These are phyloP conservation scores for Epiperipatus broadwayi DNA, from an alignment of 2,888 invertebrate genomes.

Conservation along the genomic window DNA sequence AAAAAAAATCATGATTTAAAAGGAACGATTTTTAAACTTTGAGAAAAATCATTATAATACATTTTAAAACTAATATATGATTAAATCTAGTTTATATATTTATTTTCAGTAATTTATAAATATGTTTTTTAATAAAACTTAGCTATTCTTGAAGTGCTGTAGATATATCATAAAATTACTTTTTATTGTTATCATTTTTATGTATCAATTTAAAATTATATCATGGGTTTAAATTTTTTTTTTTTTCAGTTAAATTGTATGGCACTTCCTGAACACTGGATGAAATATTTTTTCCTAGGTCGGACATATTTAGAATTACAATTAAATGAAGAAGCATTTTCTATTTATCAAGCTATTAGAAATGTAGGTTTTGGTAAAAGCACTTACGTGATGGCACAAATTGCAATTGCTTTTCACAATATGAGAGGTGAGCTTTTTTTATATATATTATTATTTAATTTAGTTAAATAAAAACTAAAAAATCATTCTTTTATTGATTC, in stretches of 20 bases:
- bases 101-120: not conserved
- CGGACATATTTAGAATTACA: constrained; percentile 75
- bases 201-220: too few relatives aligned
- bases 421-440: constrained; percentile 44
- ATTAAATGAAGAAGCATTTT: constrained; percentile 67
- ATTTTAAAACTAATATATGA: too few relatives aligned
- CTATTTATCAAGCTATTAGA: constrained; percentile 54
- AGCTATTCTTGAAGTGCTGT: not conserved
- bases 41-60: too few relatives aligned
- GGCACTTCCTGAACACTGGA: constrained; percentile 65
- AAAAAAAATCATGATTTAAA: too few relatives aligned
- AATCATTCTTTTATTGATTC: constrained; percentile 9
- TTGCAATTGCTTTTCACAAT: constrained; percentile 79
- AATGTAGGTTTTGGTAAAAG: constrained; percentile 64
- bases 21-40: too few relatives aligned
- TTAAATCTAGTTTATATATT: too few relatives aligned
- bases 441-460: constrained; percentile 5
- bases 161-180: too few relatives aligned
- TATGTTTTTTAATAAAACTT: not conserved
- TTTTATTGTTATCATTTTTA: too few relatives aligned
- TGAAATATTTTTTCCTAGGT: constrained; percentile 74
- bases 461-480: not conserved
- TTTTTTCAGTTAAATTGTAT: constrained; percentile 30
- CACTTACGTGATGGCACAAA: constrained; percentile 72
- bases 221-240: too few relatives aligned